Percentiles rank a stretch among this genome's conserved stretches.
phyloP scores from a whole-genome alignment of 1,140 invertebrate species.

The Drosophila suzukii region DNA sequence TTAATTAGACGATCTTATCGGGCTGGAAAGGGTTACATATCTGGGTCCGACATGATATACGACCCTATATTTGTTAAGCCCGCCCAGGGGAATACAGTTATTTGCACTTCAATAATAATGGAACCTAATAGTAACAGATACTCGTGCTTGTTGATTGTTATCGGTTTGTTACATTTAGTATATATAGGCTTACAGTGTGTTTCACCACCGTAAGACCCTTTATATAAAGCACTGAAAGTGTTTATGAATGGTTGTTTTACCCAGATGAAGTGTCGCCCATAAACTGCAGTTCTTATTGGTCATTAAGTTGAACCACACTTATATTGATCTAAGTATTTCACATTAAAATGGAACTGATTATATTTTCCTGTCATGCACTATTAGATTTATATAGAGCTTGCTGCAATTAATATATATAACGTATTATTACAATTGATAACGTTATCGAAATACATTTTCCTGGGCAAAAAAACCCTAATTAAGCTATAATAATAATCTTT shows the following conservation, averaged over 20 bases:
- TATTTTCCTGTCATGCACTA: neutral
- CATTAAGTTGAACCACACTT: neutral
- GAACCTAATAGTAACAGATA: slow-evolving; percentile 25
- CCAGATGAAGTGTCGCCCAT: neutral
- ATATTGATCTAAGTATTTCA: neutral
- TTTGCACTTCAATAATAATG: slow-evolving; percentile 45
- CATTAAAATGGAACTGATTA: no score
- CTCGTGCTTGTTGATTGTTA: slow-evolving; percentile 22
- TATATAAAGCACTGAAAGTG: neutral
- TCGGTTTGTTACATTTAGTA: slow-evolving; percentile 7
- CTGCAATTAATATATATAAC: neutral
- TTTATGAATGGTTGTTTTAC: neutral
- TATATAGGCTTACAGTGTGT: neutral
- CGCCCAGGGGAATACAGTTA: slow-evolving; percentile 38
- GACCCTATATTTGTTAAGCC: slow-evolving; percentile 18
- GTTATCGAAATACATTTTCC: slow-evolving; percentile 22
- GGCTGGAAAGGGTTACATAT: slow-evolving; percentile 12
- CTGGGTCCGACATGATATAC: slow-evolving; percentile 25
- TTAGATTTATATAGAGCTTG: neutral
- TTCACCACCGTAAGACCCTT: neutral
- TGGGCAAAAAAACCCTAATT: slow-evolving; percentile 17
- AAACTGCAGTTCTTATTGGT: neutral
- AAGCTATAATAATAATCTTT: neutral
- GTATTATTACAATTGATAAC: neutral
- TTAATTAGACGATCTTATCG: slow-evolving; percentile 39